A percentile compares a stretch with the other conserved stretches of the same genome.
phyloP scores from a whole-genome alignment of 2,113 vertebrate species.

The Mus musculus region GRCm39 chr11:50949501-50950000 shows the following conservation, averaged over 20 bases:
- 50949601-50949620: not conserved
- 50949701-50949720: not conserved
- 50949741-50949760: not conserved
- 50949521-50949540: not conserved
- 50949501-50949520: not conserved
- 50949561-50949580: not conserved
- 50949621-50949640: not conserved
- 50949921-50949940: not conserved
- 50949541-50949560: not conserved
- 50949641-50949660: not conserved
- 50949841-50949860: no score
- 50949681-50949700: not conserved
- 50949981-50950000: not conserved
- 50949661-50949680: not conserved
- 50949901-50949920: not conserved
- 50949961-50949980: rapidly evolving
- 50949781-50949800: not conserved
- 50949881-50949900: not conserved
- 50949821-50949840: not conserved
- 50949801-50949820: not conserved
- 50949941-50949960: not conserved
- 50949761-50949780: not conserved
- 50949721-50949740: not conserved
- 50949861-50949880: not conserved
- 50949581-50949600: not conserved